Evolutionary conservation across 2,113 vertebrate species (phyloP).

Genomic region (Clinocottus analis): DNA sequence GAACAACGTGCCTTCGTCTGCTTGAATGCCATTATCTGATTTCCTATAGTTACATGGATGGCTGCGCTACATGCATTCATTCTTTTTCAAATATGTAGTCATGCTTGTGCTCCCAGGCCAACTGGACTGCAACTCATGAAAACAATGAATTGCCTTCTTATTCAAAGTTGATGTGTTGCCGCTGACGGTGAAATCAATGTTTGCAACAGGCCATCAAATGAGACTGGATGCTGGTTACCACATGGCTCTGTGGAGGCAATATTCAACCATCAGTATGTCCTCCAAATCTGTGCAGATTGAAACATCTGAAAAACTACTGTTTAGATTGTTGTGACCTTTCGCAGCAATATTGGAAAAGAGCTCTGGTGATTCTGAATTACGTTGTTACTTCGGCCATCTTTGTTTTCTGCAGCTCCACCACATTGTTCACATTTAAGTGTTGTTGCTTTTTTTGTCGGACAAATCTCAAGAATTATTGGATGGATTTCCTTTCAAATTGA

Average conservation of each 20-base stretch:
- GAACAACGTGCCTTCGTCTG: slow-evolving; percentile 41
- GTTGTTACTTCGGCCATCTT: too few species aligned
- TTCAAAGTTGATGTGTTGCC: background rate
- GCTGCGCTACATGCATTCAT: slow-evolving; percentile 12
- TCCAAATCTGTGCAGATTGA: background rate
- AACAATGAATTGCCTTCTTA: background rate
- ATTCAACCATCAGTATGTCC: background rate
- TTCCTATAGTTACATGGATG: slow-evolving; percentile 6
- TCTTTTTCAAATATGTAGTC: background rate
- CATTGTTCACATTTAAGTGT: too few species aligned
- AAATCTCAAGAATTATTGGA: background rate
- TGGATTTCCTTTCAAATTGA: background rate
- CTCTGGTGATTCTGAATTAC: too few species aligned
- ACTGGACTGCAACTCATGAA: background rate
- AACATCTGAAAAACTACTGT: background rate
- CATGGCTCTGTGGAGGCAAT: background rate
- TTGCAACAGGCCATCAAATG: background rate
- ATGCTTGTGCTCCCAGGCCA: background rate
- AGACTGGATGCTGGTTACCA: too few species aligned
- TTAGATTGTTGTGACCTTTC: background rate
- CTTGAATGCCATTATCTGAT: slow-evolving; percentile 36
- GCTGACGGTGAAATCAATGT: background rate
- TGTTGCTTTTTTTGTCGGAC: too few species aligned
- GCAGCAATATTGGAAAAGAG: background rate
- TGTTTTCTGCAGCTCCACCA: too few species aligned